A percentile compares a stretch with the other conserved stretches of the same genome.
Evolutionary conservation across 2,797 vertebrate species (phyloP).

Genomic region (Chelidonichthys spinosus): DNA sequence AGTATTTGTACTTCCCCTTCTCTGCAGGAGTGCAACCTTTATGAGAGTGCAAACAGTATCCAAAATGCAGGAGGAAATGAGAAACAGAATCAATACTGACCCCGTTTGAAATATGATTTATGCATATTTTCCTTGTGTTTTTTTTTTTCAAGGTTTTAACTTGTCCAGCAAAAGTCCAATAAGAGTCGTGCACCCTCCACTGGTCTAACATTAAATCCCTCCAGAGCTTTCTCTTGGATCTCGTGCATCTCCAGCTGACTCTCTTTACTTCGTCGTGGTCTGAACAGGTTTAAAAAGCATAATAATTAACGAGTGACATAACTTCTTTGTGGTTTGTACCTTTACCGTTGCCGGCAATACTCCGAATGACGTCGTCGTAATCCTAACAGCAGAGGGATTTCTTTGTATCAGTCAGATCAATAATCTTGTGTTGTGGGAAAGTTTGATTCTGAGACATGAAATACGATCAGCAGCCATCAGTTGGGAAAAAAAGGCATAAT

Average conservation of each 20-base stretch:
- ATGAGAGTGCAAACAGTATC: neutral
- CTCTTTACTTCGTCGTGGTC: neutral
- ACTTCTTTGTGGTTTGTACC: neutral
- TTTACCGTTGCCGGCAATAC: neutral
- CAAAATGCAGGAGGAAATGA: neutral
- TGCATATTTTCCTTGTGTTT: neutral
- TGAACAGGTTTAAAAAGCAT: neutral
- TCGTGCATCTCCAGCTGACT: neutral
- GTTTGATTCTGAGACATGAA: slow-evolving; percentile 22
- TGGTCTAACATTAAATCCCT: slow-evolving; percentile 14
- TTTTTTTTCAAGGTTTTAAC: too few relatives aligned
- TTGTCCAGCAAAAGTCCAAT: neutral
- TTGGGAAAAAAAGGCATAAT: slow-evolving; percentile 54
- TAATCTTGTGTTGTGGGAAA: neutral
- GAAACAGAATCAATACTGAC: neutral
- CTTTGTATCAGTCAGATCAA: neutral
- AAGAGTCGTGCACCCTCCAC: slow-evolving; percentile 22
- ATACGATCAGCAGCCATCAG: slow-evolving; percentile 11
- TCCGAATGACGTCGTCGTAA: neutral
- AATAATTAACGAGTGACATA: neutral
- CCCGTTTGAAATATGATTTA: neutral
- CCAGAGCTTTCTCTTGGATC: neutral
- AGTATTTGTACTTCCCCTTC: too few relatives aligned
- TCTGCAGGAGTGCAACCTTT: neutral
- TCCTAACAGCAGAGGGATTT: neutral